Base-by-base conservation (phyloP, 2,888 invertebrate genomes). In the Ligdia adustata region DNA sequence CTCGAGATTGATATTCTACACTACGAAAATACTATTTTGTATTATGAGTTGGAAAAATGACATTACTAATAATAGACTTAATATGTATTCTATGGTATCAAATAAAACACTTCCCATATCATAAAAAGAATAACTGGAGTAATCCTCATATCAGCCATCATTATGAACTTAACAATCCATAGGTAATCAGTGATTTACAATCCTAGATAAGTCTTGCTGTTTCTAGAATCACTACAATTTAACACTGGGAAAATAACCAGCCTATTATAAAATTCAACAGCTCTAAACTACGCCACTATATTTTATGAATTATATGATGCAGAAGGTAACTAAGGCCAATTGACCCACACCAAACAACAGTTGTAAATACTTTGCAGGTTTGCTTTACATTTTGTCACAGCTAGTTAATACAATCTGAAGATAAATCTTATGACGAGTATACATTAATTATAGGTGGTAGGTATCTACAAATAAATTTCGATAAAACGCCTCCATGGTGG, bases 401-500 rank as follows among this genome's bases (percentile, higher is more conserved):
- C n/a, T n/a, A n/a, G n/a, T n/a, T n/a, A n/a, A n/a, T n/a, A n/a
- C n/a, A n/a, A n/a, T n/a, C n/a, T n/a, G n/a, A n/a, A n/a, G n/a
- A n/a, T n/a, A n/a, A n/a, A n/a, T n/a, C n/a, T n/a, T n/a, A n/a
- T n/a, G n/a, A n/a, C n/a, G 22, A 22, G 7, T 6, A 20, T 16
- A 4, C 16, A 16, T 16, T 16, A 20, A 6, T 18, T 12, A 44
- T 14, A 31, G 31, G 11, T 33, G 15, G 31, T 34, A n/a, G n/a
- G n/a, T n/a, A n/a, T n/a, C n/a, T n/a, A 34, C 34, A 57, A 60
- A 64, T 55, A 62, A 61, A 67, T 55, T 65, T 33, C 47, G 68
- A 59, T 58, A 73, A 61, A 76, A 77, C 73, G 79, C 76, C 77
- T 74, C 72, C 72, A 73, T 81, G 78, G 79, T 75, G 75, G 80